These are phyloP conservation scores for Nematopogon swammerdamellus DNA, from an alignment of 2,888 invertebrate genomes.

Conservation along the genomic window DNA sequence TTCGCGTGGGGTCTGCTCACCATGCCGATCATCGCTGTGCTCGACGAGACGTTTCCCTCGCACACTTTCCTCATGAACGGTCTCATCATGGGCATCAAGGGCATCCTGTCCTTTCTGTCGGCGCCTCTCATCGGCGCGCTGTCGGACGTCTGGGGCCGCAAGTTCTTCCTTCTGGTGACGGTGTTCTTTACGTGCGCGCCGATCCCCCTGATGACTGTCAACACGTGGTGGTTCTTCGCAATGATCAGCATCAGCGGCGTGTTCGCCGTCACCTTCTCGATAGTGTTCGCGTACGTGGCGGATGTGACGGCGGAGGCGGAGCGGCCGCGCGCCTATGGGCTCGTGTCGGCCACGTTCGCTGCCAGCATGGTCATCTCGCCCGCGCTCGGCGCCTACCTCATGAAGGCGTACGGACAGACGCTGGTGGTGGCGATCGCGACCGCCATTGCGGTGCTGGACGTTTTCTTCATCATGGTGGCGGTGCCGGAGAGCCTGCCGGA, in stretches of 20 bases:
- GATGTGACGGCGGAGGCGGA: conserved; percentile 98
- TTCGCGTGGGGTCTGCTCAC: conserved; percentile 99
- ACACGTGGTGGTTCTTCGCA: conserved; percentile 99
- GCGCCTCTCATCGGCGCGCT: conserved; percentile 97
- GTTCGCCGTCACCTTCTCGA: conserved; percentile 98
- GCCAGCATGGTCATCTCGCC: conserved; percentile 99
- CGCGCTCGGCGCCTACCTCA: conserved; percentile 87
- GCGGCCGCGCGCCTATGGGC: conserved; percentile 91
- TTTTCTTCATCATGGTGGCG: conserved; percentile 96
- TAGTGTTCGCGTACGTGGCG: conserved; percentile 99
- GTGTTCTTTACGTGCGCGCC: conserved; percentile 99
- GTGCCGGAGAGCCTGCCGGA: conserved; percentile 98
- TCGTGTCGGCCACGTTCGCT: conserved; percentile 98
- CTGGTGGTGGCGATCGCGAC: conserved; percentile 94
- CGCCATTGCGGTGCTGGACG: conserved; percentile 92
- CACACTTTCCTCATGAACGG: conserved; percentile 99
- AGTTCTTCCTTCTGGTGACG: conserved; percentile 95
- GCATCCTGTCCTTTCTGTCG: conserved; percentile 94
- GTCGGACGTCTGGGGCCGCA: conserved; percentile 98
- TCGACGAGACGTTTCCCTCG: conserved; percentile 97
- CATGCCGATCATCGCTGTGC: conserved; percentile 91
- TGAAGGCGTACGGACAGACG: conserved; percentile 79
- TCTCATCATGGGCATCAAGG: conserved; percentile 97
- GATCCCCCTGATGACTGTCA: conserved; percentile 97
- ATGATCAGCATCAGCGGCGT: conserved; percentile 98